These are phyloP conservation scores for Neria commutata DNA, from an alignment of 2,888 invertebrate genomes.

Conservation along the genomic window DNA sequence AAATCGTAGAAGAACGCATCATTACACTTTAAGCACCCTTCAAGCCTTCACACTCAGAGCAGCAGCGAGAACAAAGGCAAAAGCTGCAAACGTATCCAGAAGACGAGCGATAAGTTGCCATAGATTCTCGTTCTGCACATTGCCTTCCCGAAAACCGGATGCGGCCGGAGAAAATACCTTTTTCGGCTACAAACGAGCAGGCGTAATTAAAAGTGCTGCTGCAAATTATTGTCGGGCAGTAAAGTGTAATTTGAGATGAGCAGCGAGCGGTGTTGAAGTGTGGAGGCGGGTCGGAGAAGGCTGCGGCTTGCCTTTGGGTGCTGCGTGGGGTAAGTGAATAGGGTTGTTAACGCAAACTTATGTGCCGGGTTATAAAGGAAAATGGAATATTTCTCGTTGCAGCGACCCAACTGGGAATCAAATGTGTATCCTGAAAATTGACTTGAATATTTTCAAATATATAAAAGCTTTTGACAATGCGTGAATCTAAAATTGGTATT, in stretches of 20 bases:
- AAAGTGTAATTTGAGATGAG: conserved; percentile 1
- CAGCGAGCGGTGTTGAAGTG: no score
- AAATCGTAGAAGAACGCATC: background rate
- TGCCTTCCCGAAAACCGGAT: no score
- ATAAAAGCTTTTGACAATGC: no score
- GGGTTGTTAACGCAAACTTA: no score
- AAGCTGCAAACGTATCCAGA: background rate
- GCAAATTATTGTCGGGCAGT: background rate
- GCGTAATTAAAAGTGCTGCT: background rate
- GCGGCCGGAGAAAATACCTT: background rate
- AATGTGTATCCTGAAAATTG: no score
- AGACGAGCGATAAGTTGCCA: background rate
- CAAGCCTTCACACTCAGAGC: background rate
- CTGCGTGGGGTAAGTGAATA: no score
- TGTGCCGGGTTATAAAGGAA: no score
- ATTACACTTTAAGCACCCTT: background rate
- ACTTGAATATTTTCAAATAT: no score
- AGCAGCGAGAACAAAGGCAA: background rate
- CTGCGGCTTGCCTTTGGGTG: no score
- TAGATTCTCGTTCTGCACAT: background rate
- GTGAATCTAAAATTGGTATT: no score
- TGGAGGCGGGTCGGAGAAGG: background rate
- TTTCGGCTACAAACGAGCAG: background rate
- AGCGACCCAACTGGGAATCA: no score
- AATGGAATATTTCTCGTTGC: no score